Evolutionary conservation across 2,888 invertebrate species (phyloP), one percentile per base, ranked within the genome.

Genomic region (Chrysina gloriosa): DNA sequence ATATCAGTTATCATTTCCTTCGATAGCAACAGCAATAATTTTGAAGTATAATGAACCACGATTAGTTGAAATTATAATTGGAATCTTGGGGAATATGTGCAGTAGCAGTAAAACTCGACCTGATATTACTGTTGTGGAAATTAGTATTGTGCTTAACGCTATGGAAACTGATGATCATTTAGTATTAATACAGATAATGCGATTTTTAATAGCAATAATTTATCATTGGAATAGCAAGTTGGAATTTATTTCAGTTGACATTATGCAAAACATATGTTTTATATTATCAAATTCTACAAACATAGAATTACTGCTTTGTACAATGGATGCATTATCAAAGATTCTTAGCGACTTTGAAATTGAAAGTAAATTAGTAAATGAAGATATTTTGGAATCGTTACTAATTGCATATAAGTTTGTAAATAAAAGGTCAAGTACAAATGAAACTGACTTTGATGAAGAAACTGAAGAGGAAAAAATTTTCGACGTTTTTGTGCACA

Each of bases 51-150:
- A 87, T 54, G 87, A 89, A 36, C 86, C 87, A 6, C 86, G 94
- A 72, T 84, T 93, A 31, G 87, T 88, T 54, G 96, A 96, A 85
- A 92, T 96, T 73, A 84, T 94, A 34, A 84, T 96, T 11, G 96
- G 96, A 3, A 92, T 95, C 64, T 85, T 95, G 68, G 93, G 91
- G 0, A 96, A 96, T 81, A 90, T 96, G 70, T 91, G 91, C 75
- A 87, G 90, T 68, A 84, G 86, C 67, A 85, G 87, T 69, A 87
- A 89, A 1, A 86, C 90, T 14, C 82, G 85, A 61, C 83, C 84
- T 21, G 82, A 91, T 9, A 84, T 90, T 25, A 82, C 84, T 16
- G 86, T 88, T 74, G 84, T 88, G 9, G 84, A 86, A 25, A 80
- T 92, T 70, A 82, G 84, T 50, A 82, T 86, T 58, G 80, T 91